Conservation (phyloP, 2,888 invertebrate species). For the Alcis repandata region DNA sequence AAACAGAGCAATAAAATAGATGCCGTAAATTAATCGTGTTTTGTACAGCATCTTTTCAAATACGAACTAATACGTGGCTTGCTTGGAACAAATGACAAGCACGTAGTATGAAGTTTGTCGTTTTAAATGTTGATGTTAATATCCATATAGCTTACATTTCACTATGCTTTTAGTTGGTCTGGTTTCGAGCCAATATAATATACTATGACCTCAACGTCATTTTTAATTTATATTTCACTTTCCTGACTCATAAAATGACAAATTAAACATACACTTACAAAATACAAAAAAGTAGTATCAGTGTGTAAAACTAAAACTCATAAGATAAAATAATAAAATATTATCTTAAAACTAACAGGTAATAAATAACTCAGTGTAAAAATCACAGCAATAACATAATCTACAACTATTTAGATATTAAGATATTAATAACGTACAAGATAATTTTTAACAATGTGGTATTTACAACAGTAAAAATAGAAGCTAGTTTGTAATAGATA, state of each 20-base stretch:
- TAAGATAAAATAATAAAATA: not conserved
- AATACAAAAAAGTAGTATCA: not conserved
- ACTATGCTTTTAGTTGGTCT: not conserved
- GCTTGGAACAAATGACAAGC: too few relatives aligned
- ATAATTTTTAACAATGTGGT: constrained; percentile 10
- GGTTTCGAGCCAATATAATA: not conserved
- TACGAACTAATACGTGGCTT: too few relatives aligned
- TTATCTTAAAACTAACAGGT: not conserved
- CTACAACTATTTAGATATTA: not conserved
- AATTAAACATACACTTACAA: not conserved
- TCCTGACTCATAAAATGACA: not conserved
- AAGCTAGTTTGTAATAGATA: too few relatives aligned
- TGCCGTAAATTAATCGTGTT: too few relatives aligned
- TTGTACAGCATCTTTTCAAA: too few relatives aligned
- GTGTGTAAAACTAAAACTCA: not conserved
- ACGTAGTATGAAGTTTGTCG: too few relatives aligned
- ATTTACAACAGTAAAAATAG: not conserved
- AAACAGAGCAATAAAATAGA: too few relatives aligned
- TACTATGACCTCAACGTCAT: not conserved
- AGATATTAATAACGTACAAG: constrained; percentile 6
- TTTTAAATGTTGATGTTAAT: too few relatives aligned
- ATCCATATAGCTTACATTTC: not conserved
- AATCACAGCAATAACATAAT: constrained; percentile 7
- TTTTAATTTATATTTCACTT: not conserved
- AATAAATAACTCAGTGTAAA: constrained; percentile 12